Conservation (phyloP, 2,888 invertebrate species). For the Actias luna region DNA sequence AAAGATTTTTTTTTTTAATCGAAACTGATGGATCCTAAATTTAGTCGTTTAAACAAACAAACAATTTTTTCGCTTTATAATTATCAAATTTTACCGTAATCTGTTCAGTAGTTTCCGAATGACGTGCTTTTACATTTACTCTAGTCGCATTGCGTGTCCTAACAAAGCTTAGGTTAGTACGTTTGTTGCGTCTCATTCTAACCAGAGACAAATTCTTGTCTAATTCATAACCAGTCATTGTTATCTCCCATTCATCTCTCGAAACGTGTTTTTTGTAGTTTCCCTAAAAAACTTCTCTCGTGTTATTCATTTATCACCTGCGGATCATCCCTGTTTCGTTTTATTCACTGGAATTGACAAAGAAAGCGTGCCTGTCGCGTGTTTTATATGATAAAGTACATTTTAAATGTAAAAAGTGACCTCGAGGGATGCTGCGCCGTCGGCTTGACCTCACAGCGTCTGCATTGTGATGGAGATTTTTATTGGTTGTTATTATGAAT, state of each 20-base stretch:
- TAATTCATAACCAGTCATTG: no score
- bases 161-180: no score
- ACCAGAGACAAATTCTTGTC: no score
- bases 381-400: constrained; percentile 8
- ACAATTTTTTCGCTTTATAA: no score
- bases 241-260: no score
- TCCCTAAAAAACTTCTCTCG: constrained; percentile 27
- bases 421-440: constrained; percentile 42
- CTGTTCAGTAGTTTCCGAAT: neutral
- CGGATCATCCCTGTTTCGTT: constrained; percentile 9
- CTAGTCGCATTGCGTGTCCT: no score
- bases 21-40: no score
- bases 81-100: neutral
- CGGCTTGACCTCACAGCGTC: constrained; percentile 34
- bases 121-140: no score
- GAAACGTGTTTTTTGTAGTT: constrained; percentile 12
- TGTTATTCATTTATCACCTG: constrained; percentile 28
- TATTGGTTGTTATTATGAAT: constrained; percentile 10
- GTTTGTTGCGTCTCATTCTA: no score
- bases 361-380: constrained; percentile 44
- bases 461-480: constrained; percentile 30
- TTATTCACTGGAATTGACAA: constrained; percentile 21
- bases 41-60: no score
- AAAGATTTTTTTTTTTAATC: no score
- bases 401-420: constrained; percentile 28